Percentiles rank a stretch among this genome's conserved stretches.
These are phyloP conservation scores for Vulpes lagopus DNA, from an alignment of 2,113 vertebrate genomes.

Conservation along the genomic window DNA sequence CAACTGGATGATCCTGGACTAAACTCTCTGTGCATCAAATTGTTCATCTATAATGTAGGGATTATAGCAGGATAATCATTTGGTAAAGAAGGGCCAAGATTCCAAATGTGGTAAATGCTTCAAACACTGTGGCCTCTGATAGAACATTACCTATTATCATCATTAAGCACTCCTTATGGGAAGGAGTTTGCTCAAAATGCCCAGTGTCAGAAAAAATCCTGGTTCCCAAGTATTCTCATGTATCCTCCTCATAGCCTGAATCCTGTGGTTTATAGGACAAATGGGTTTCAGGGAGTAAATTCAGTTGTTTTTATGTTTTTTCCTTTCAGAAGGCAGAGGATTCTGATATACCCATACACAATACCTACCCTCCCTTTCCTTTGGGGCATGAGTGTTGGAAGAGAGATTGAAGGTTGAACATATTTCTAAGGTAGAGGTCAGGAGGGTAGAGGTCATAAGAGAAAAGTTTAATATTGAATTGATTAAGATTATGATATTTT, in stretches of 20 bases:
- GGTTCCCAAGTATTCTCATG: not conserved
- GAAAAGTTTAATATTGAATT: not conserved
- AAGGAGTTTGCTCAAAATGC: not conserved
- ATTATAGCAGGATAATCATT: constrained; percentile 33
- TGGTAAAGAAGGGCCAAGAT: not conserved
- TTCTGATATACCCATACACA: not conserved
- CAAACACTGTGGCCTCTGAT: not conserved
- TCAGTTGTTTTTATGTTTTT: not conserved
- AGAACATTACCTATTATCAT: not conserved
- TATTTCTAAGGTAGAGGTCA: not conserved
- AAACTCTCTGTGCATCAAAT: not conserved
- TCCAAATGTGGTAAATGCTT: constrained; percentile 21
- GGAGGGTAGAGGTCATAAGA: not conserved
- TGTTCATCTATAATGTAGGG: not conserved
- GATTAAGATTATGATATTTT: constrained; percentile 2
- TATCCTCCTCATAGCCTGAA: not conserved
- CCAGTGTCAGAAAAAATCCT: not conserved
- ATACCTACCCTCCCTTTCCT: not conserved
- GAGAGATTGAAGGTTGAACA: not conserved
- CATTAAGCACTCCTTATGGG: not conserved
- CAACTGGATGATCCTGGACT: not conserved
- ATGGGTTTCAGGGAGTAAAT: not conserved
- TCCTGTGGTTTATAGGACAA: not conserved
- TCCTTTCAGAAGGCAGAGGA: not conserved
- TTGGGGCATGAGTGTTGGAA: not conserved